Percentiles rank a stretch among this genome's conserved stretches.
phyloP scores from a whole-genome alignment of 2,888 invertebrate species.

The Drosophila setosimentum region DNA sequence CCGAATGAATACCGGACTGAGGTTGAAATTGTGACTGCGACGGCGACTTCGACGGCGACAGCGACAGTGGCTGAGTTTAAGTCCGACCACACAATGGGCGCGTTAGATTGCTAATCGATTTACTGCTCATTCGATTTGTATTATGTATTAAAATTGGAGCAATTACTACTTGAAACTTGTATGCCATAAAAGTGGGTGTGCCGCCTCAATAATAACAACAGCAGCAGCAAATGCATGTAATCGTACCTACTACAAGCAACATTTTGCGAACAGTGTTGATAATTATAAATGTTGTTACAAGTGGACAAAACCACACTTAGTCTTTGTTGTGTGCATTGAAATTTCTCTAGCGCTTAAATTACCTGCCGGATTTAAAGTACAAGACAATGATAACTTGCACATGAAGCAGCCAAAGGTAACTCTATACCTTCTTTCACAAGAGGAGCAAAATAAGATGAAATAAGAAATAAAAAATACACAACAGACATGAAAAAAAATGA shows the following conservation, averaged over 20 bases:
- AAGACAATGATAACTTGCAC: conserved; percentile 50
- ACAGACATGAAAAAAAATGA: conserved; percentile 51
- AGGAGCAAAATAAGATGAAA: conserved; percentile 36
- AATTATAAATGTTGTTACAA: conserved; percentile 71
- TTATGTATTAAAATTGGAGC: conserved; percentile 82
- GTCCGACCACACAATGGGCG: conserved; percentile 80
- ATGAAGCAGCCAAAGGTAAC: conserved; percentile 64
- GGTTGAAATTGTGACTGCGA: conserved; percentile 9
- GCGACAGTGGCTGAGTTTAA: conserved; percentile 29
- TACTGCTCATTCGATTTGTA: conserved; percentile 79
- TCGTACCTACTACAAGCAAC: conserved; percentile 37
- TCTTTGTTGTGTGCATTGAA: conserved; percentile 52
- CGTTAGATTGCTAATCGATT: conserved; percentile 81
- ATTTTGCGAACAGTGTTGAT: conserved; percentile 74
- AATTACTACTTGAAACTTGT: conserved; percentile 80
- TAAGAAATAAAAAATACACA: background rate
- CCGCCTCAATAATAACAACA: conserved; percentile 45
- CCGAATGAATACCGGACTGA: conserved; percentile 9
- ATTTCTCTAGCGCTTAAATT: conserved; percentile 76
- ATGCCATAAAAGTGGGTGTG: conserved; percentile 79
- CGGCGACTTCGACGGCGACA: background rate
- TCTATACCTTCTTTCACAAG: conserved; percentile 81
- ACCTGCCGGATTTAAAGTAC: conserved; percentile 68
- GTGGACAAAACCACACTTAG: conserved; percentile 63
- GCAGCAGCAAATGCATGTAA: conserved; percentile 36